Evolutionary conservation across 1,140 invertebrate genomes (phyloP).

Genomic region (Hirudo medicinalis): DNA sequence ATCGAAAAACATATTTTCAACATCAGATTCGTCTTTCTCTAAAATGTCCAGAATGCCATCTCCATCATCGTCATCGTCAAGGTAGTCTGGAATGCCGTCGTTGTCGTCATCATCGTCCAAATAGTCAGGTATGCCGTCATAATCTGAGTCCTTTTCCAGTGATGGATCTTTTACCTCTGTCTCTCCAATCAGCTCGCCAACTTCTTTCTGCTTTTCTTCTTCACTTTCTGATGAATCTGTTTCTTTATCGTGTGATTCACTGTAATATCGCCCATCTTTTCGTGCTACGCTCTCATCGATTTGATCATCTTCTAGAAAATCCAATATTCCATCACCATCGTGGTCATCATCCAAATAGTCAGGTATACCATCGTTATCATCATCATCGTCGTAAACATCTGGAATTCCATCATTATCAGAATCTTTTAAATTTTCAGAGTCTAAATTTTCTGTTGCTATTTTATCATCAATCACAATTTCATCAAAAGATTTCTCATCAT

Average conservation of each 20-base stretch:
- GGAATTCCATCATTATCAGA: constrained; percentile 11
- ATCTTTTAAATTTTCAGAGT: neutral
- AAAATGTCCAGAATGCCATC: constrained; percentile 24
- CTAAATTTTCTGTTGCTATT: neutral
- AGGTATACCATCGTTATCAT: constrained; percentile 14
- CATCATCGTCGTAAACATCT: constrained; percentile 15
- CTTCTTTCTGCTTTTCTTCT: neutral
- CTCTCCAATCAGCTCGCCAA: constrained; percentile 6
- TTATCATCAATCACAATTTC: neutral
- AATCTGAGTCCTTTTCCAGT: constrained; percentile 16
- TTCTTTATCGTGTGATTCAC: no score
- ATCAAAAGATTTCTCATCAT: constrained; percentile 2
- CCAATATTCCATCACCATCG: constrained; percentile 23
- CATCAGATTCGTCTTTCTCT: constrained; percentile 15
- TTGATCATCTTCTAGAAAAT: constrained; percentile 22
- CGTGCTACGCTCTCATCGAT: neutral
- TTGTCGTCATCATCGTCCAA: constrained; percentile 25
- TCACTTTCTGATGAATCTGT: no score
- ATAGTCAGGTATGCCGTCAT: constrained; percentile 23
- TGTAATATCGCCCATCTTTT: no score
- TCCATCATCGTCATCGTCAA: constrained; percentile 23
- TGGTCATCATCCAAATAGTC: constrained; percentile 17
- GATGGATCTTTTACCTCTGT: neutral
- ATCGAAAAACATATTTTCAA: constrained; percentile 13
- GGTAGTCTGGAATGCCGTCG: constrained; percentile 24